phyloP scores from a whole-genome alignment of 2,888 invertebrate species.

The Sarcophaga carnaria region DNA sequence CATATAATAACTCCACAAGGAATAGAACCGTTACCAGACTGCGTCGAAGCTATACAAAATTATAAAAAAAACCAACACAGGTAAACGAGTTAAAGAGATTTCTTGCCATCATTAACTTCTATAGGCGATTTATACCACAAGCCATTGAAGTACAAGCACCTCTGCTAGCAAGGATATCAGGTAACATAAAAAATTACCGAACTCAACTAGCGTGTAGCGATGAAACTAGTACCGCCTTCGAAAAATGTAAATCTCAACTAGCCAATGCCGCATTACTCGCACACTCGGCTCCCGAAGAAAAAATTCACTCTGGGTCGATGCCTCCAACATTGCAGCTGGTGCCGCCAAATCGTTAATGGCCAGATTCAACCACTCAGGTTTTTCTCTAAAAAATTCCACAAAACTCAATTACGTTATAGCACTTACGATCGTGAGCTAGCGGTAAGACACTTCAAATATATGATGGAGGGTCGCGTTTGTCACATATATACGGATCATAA shows the following conservation, averaged over 20 bases:
- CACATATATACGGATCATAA: too few species aligned
- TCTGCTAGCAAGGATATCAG: conserved; percentile 37
- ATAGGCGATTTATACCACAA: too few species aligned
- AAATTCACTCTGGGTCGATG: conserved; percentile 57
- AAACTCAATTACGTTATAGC: conserved; percentile 51
- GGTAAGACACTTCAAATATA: conserved; percentile 56
- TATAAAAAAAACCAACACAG: conserved; percentile 27
- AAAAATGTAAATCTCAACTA: conserved; percentile 34
- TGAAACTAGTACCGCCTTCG: conserved; percentile 30
- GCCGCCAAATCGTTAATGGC: conserved; percentile 32
- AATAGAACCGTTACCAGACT: conserved; percentile 21
- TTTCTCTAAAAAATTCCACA: conserved; percentile 45
- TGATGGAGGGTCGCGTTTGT: conserved; percentile 47
- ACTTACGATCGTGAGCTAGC: conserved; percentile 62
- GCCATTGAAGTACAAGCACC: conserved; percentile 32
- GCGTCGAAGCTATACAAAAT: conserved; percentile 13
- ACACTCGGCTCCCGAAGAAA: conserved; percentile 16
- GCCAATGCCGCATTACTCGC: conserved; percentile 18
- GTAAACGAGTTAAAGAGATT: too few species aligned
- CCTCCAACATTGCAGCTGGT: conserved; percentile 28
- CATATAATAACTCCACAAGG: conserved; percentile 27
- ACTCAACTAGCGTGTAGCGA: conserved; percentile 12
- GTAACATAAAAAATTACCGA: conserved; percentile 53
- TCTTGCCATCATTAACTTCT: too few species aligned
- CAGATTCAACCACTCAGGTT: conserved; percentile 31